Base-by-base conservation (phyloP, 2,113 vertebrate genomes). In the Plecturocebus donacophilus region DNA sequence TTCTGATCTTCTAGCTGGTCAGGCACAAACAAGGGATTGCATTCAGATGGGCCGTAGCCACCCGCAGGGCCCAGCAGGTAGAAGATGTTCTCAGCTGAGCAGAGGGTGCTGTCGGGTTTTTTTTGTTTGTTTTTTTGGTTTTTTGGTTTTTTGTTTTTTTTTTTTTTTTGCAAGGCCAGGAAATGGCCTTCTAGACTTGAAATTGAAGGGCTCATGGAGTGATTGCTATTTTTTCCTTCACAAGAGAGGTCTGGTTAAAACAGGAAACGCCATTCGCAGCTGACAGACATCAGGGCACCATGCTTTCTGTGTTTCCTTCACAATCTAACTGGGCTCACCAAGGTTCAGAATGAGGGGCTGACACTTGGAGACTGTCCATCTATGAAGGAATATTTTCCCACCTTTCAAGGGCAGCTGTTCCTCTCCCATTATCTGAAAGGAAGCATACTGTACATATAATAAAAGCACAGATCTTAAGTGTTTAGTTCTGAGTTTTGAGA, bases 241-340 rank as follows among this genome's bases (percentile, higher is more conserved):
- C 54, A 25, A 96, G 32, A 77, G 94, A 54, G 91, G 16, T 96
- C 97, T 42, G 87, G 81, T 91, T 97, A 95, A 97, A 97, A 98
- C 98, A 98, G 98, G 98, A 98, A 98, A 96, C 42, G 87, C 38
- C 92, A 77, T 89, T 96, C 85, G 76, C 97, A 0, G 80, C 94
- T 82, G 88, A 96, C 97, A 98, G 96, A 97, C 94, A n/a, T 54
- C 88, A 27, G 95, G 90, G 96, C 96, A 94, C 0, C 3, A 49
- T 32, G 79, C 84, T 77, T 85, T 95, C 95, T 96, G 93, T 86
- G 97, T 97, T 95, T 97, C 96, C 97, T 97, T 82, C 98, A 35
- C 80, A 89, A 95, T 87, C 80, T 0, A 9, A 87, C 66, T 7
- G 66, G 95, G 91, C 95, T 97, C 93, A 68, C 93, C 3, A 0